Percentiles rank a stretch among this genome's conserved stretches.
phyloP scores from a whole-genome alignment of 2,113 vertebrate species.

The Rhinolophus sinicus region DNA sequence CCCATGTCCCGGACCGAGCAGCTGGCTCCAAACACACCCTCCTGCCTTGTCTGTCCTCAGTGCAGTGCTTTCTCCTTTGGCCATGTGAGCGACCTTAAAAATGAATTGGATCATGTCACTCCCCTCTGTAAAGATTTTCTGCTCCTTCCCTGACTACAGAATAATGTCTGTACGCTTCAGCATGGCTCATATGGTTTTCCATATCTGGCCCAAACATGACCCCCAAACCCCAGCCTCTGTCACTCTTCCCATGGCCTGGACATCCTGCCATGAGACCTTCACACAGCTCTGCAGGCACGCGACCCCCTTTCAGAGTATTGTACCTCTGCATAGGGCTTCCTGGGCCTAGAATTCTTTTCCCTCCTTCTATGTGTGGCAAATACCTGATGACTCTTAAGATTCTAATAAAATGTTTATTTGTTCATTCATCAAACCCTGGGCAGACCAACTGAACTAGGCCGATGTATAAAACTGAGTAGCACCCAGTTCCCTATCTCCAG shows the following conservation, averaged over 20 bases:
- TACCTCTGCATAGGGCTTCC: background rate
- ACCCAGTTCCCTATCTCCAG: background rate
- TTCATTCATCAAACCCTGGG: background rate
- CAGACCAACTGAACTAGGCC: background rate
- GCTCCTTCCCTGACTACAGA: background rate
- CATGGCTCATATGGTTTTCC: background rate
- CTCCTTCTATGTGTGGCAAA: background rate
- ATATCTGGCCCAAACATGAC: background rate
- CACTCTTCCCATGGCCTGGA: background rate
- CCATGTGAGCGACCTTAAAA: background rate
- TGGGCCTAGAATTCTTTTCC: background rate
- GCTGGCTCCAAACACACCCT: background rate
- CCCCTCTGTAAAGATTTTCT: background rate
- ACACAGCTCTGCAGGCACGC: background rate
- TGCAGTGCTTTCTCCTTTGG: background rate
- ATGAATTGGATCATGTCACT: background rate
- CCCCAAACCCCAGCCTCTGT: background rate
- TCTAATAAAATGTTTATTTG: background rate
- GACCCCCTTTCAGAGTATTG: background rate
- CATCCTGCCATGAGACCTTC: background rate
- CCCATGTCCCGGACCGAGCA: rapidly evolving
- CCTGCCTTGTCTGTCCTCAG: background rate
- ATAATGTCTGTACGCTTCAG: background rate
- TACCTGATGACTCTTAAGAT: background rate
- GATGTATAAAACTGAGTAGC: background rate